Evolutionary conservation across 23 tunicate species (phyloP), one percentile per base, ranked within the genome.

Genomic region (Styela plicata): DNA sequence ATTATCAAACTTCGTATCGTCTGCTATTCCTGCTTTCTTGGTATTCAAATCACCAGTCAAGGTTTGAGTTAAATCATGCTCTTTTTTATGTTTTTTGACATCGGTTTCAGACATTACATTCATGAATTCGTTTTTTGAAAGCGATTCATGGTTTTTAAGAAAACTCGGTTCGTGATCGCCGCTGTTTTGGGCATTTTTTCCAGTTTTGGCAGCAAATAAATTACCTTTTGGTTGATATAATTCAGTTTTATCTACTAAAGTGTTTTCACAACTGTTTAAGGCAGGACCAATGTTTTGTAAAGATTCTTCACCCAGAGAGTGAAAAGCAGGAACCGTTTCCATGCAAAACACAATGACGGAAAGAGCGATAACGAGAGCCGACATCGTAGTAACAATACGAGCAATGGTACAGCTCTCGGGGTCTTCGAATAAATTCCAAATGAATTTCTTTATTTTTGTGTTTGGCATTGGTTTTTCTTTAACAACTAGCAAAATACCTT

Each of bases 281-380:
- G 89, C 91, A 23, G 87, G 85, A 1, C 13, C 35, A 7, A 92
- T 27, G 0, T 63, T 57, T 1, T 83, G 64, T 30, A 74, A 30
- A 7, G 82, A 66, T 36, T 85, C 37, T 24, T 88, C 67, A 67
- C 87, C 78, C 23, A 88, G 70, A 28, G 98, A 82, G 24, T 82
- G 37, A 52, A 87, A 93, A 19, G 27, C 83, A 3, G 91, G 88
- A 26, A 91, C 74, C 1, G 99, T 96, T 53, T 91, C 99, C 57
- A 96, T 74, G 83, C 99, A 96, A 70, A 96, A 96, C 24, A 91
- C 92, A 19, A 91, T 78, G 0, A 96, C 90, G 5, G 99, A 96
- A 7, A 96, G 23, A 1, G 89, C 78, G 17, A 96, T 96, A 16
- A 93, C 94, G 13, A 86, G 36, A 2, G 96, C 97, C 0, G 99